phyloP scores from a whole-genome alignment of 2,113 vertebrate genomes.

The Gymnocephalus cernua region DNA sequence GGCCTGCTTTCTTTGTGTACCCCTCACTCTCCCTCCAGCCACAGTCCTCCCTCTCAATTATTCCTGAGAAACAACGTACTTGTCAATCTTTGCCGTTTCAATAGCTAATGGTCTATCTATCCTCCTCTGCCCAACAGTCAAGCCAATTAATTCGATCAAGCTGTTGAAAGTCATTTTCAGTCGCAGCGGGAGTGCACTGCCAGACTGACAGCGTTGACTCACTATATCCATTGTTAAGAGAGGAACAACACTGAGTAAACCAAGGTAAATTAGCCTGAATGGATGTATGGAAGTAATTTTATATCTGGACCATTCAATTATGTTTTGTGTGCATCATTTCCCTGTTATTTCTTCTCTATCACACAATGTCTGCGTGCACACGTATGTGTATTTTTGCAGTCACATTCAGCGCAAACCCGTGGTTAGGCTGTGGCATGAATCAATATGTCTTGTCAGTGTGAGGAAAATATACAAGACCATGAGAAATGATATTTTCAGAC shows the following conservation, averaged over 20 bases:
- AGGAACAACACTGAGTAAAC: slow-evolving; percentile 41
- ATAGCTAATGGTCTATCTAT: slow-evolving; percentile 72
- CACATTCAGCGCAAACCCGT: not conserved
- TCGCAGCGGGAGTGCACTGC: slow-evolving; percentile 44
- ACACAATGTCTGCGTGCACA: not conserved
- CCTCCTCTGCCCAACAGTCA: slow-evolving; percentile 62
- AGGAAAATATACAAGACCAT: not conserved
- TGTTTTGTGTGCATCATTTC: slow-evolving; percentile 45
- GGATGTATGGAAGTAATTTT: slow-evolving; percentile 66
- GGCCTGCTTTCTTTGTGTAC: slow-evolving; percentile 63
- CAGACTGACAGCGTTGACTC: slow-evolving; percentile 61
- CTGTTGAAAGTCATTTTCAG: slow-evolving; percentile 75
- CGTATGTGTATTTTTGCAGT: not conserved
- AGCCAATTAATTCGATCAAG: slow-evolving; percentile 79
- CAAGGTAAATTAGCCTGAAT: slow-evolving; percentile 57
- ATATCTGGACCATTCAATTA: slow-evolving; percentile 52
- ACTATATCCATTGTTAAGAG: slow-evolving; percentile 58
- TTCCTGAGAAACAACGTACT: slow-evolving; percentile 60
- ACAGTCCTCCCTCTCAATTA: slow-evolving; percentile 68
- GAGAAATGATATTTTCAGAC: not conserved
- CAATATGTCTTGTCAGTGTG: slow-evolving; percentile 10
- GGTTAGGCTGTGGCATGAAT: not conserved
- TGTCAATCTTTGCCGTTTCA: slow-evolving; percentile 76
- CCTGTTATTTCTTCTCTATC: slow-evolving; percentile 27
- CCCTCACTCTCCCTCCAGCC: slow-evolving; percentile 57